A percentile compares a stretch with the other conserved stretches of the same genome.
Evolutionary conservation across 2,888 invertebrate genomes (phyloP).

Genomic region (Luffia ferchaultella): DNA sequence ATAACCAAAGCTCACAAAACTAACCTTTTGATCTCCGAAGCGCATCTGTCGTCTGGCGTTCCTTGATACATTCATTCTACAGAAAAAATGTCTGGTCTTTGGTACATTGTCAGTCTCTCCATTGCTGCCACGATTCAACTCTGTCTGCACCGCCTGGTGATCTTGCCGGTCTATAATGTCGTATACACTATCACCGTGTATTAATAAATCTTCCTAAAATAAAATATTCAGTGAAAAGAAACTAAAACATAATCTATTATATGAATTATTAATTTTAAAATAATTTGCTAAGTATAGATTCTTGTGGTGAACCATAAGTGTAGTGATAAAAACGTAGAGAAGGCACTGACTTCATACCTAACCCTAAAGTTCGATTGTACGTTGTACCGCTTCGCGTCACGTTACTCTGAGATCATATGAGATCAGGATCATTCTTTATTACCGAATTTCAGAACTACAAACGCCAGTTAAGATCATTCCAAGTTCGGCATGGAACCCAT

Average conservation of each 20-base stretch:
- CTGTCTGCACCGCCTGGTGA: constrained; percentile 94
- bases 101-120: constrained; percentile 64
- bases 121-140: constrained; percentile 74
- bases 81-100: constrained; percentile 86
- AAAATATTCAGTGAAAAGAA: too few relatives aligned
- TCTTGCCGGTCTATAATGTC: constrained; percentile 99
- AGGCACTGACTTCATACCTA: too few relatives aligned
- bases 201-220: constrained; percentile 94
- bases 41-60: constrained; percentile 97
- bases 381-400: too few relatives aligned
- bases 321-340: too few relatives aligned
- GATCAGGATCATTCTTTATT: too few relatives aligned
- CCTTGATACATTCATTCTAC: constrained; percentile 97
- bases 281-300: constrained; percentile 1
- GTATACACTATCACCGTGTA: constrained; percentile 98
- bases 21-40: constrained; percentile 98
- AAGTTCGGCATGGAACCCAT: too few relatives aligned
- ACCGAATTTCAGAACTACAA: too few relatives aligned
- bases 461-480: too few relatives aligned
- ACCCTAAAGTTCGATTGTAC: too few relatives aligned
- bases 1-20: too few relatives aligned
- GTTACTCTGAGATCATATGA: too few relatives aligned
- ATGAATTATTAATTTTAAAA: constrained; percentile 1
- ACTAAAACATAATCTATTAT: constrained; percentile 1
- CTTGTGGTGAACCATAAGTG: too few relatives aligned